phyloP scores from a whole-genome alignment of 2,888 invertebrate species.

The Coremacera marginata region DNA sequence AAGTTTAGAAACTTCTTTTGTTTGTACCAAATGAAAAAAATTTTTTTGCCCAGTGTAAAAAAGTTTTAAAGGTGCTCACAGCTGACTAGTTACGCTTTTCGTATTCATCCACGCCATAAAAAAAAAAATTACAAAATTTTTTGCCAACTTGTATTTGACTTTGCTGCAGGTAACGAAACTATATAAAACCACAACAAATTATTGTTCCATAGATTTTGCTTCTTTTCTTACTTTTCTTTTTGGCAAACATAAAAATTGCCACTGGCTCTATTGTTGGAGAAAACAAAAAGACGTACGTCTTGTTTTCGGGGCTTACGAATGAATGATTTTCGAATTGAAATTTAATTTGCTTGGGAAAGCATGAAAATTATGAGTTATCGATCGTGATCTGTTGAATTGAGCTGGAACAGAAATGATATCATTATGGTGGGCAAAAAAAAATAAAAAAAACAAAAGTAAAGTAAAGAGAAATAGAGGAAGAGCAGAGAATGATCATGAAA shows the following conservation, averaged over 20 bases:
- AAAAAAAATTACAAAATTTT: too few species aligned
- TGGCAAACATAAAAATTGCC: not conserved
- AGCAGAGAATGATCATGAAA: not conserved
- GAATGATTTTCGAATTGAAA: slow-evolving; percentile 31
- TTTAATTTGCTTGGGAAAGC: slow-evolving; percentile 31
- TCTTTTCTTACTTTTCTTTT: not conserved
- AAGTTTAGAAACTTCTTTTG: too few species aligned
- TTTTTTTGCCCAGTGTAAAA: too few species aligned
- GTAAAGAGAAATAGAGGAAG: not conserved
- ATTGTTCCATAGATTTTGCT: not conserved
- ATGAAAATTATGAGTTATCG: slow-evolving; percentile 22
- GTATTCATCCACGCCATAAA: not conserved
- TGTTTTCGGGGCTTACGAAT: slow-evolving; percentile 26
- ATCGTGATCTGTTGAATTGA: not conserved
- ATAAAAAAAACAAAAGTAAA: not conserved
- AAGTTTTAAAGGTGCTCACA: not conserved
- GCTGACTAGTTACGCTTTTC: not conserved
- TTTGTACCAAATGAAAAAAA: too few species aligned
- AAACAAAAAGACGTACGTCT: not conserved
- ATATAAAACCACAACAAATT: slow-evolving; percentile 1
- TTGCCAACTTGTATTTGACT: not conserved
- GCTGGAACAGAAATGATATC: not conserved
- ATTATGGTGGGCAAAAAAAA: not conserved
- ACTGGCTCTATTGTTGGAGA: slow-evolving; percentile 5
- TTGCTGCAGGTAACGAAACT: slow-evolving; percentile 23